A percentile compares a stretch with the other conserved stretches of the same genome.
Conservation (phyloP, 1,140 invertebrate genomes). For the Berghia stephanieae region DNA sequence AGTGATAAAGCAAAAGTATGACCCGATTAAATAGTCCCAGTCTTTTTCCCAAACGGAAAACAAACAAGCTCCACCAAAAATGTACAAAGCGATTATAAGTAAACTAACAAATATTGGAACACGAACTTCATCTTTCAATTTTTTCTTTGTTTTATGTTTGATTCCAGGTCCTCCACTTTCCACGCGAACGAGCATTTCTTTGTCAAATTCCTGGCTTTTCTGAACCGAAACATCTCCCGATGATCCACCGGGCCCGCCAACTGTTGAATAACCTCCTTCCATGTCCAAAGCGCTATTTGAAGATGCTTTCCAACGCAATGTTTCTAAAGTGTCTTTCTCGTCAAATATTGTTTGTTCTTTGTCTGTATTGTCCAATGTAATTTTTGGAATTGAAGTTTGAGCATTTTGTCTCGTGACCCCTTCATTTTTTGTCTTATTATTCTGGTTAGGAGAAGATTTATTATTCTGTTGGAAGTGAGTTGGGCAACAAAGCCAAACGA, state of each 20-base stretch:
- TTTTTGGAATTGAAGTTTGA: too few species aligned
- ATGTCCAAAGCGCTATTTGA: too few species aligned
- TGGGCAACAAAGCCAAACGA: neutral
- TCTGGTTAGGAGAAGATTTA: too few species aligned
- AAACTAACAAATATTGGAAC: slow-evolving; percentile 64
- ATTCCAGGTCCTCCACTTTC: neutral
- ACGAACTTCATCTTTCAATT: slow-evolving; percentile 35
- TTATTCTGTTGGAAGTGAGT: neutral
- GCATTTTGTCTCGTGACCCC: too few species aligned
- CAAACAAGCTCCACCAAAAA: slow-evolving; percentile 62
- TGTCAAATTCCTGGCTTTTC: neutral
- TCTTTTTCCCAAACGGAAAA: slow-evolving; percentile 70
- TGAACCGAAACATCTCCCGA: neutral
- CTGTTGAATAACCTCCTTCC: too few species aligned
- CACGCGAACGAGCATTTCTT: neutral
- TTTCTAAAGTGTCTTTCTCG: neutral
- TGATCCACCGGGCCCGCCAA: neutral
- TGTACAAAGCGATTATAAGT: slow-evolving; percentile 61
- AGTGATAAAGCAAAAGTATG: slow-evolving; percentile 81
- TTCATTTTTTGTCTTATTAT: too few species aligned
- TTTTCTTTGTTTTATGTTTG: neutral
- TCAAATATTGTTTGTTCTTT: neutral
- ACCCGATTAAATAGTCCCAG: slow-evolving; percentile 90
- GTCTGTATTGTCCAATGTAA: too few species aligned
- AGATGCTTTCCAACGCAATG: too few species aligned